These are phyloP conservation scores for Vidua chalybeata DNA, from an alignment of 2,113 vertebrate species.

Conservation along the genomic window DNA sequence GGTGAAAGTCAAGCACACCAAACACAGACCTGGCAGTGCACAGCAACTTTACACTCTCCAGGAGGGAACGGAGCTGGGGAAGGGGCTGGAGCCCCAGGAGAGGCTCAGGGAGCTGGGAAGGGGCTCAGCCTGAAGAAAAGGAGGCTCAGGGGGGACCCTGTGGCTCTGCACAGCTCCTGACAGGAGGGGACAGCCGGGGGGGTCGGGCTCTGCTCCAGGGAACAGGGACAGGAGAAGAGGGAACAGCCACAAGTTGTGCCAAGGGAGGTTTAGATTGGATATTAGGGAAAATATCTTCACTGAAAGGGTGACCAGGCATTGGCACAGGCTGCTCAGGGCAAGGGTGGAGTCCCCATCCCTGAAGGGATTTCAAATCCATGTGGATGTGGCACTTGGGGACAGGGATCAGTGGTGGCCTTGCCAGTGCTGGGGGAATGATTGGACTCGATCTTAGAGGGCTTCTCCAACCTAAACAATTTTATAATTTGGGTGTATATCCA, in stretches of 20 bases:
- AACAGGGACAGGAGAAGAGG: rapidly evolving
- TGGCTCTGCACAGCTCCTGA: neutral
- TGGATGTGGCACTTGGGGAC: neutral
- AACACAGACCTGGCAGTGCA: neutral
- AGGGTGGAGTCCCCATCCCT: rapidly evolving
- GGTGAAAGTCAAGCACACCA: neutral
- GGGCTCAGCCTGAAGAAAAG: neutral
- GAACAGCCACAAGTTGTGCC: rapidly evolving
- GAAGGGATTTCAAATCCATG: rapidly evolving
- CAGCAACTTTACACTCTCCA: neutral
- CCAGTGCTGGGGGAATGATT: neutral
- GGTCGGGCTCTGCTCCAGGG: neutral
- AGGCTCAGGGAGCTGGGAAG: neutral
- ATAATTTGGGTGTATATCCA: neutral
- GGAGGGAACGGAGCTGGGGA: neutral
- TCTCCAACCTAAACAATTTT: neutral
- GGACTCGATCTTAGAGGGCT: neutral
- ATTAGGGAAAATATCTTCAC: neutral
- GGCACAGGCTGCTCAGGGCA: neutral
- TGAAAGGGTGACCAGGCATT: neutral
- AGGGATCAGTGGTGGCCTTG: rapidly evolving
- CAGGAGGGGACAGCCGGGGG: rapidly evolving
- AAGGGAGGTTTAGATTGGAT: neutral
- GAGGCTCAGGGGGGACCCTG: neutral
- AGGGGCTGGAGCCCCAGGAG: neutral